Evolutionary conservation across 2,888 invertebrate genomes (phyloP), one percentile per base, ranked within the genome.

Genomic region (Mythimna pallens): DNA sequence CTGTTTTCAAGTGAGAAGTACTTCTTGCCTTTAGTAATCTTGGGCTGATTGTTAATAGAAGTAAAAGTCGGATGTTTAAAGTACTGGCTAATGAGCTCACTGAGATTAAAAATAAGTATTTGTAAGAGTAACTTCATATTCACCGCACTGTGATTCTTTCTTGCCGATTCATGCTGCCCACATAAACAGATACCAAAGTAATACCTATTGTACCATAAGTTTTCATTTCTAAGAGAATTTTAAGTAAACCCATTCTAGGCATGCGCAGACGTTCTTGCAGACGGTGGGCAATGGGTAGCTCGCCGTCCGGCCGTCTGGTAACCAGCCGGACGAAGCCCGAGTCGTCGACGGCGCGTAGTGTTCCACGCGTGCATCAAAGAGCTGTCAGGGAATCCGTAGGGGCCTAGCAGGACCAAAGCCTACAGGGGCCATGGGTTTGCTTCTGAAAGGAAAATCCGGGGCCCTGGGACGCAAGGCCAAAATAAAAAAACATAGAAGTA

Each of bases 41-140:
- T 69, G n/a, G n/a, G 12, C 61, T 62, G 80, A 65, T 62, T 55
- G 30, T 25, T 69, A 80, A 22, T 54, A 75, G 61, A 79, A 82
- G 82, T 84, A 86, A 85, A 86, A 84, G 85, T 86, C 9, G 17
- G 30, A 25, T 58, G 20, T 25, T 25, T 52, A 34, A 47, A 43
- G 34, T 76, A 81, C 36, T 47, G 22, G 70, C 69, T 64, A 76
- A 66, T 63, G 68, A 59, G 70, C 22, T 63, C 66, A 65, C 52
- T 73, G 59, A 80, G 61, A 72, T 78, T 55, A 59, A 78, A 73
- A 61, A 57, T 70, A 34, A 65, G 1, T 25, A 30, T 69, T 65
- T 66, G 20, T 8, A 17, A 30, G 71, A 70, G 36, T 64, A 30
- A 55, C 10, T 9, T 78, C 52, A 14, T 52, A 25, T 20, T 14